These are phyloP conservation scores for Gastrophryne carolinensis DNA, from an alignment of 2,797 vertebrate genomes.

Conservation along the genomic window DNA sequence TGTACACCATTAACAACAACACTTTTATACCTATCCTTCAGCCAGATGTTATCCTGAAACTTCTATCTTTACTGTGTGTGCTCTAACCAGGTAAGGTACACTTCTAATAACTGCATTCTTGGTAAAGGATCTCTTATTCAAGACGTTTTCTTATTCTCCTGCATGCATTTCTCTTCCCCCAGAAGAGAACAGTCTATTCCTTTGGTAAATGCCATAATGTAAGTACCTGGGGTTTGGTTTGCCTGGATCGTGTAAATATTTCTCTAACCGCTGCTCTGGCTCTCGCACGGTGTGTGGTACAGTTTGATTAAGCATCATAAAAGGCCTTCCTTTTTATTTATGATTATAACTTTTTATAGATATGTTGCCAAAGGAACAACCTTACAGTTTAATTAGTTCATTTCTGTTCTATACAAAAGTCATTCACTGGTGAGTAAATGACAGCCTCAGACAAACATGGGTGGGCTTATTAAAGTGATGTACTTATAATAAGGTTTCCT, in stretches of 20 bases:
- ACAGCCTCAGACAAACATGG: background rate
- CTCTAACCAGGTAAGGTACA: too few species aligned
- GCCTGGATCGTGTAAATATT: slow-evolving; percentile 5
- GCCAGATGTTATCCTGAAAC: too few species aligned
- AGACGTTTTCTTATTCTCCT: too few species aligned
- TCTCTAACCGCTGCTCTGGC: background rate
- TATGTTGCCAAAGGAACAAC: slow-evolving; percentile 7
- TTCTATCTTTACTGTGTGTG: too few species aligned
- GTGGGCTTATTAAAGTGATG: slow-evolving; percentile 13
- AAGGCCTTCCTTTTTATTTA: background rate
- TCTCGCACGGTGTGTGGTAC: background rate
- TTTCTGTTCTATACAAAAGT: background rate
- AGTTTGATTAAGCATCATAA: background rate
- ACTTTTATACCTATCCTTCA: too few species aligned
- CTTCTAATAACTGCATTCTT: too few species aligned
- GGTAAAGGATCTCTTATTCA: too few species aligned
- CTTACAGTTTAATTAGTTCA: slow-evolving; percentile 8
- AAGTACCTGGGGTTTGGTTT: background rate
- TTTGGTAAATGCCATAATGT: too few species aligned
- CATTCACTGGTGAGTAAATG: background rate
- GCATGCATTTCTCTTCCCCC: too few species aligned
- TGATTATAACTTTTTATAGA: slow-evolving; percentile 16
- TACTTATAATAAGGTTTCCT: background rate
- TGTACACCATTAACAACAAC: too few species aligned
- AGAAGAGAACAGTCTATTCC: too few species aligned